A percentile compares a stretch with the other conserved stretches of the same genome.
Evolutionary conservation across 2,113 vertebrate genomes (phyloP).

Genomic region (Phalacrocorax aristotelis): DNA sequence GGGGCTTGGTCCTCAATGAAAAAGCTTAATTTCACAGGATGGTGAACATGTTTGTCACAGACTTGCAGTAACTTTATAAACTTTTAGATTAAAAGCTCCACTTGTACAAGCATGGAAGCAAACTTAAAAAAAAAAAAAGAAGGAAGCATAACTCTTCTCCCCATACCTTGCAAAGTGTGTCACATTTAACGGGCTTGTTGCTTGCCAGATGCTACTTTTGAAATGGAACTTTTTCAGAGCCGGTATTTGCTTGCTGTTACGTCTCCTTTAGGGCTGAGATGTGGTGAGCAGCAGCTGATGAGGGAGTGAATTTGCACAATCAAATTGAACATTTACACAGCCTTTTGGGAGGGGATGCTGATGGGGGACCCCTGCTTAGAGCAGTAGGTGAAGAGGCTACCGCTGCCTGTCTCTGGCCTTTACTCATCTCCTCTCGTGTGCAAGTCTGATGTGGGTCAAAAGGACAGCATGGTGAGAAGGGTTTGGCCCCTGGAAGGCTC

Average conservation of each 20-base stretch:
- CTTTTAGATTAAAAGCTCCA: not conserved
- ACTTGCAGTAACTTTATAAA: not conserved
- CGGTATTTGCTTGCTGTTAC: not conserved
- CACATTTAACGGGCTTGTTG: not conserved
- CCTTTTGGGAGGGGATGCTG: not conserved
- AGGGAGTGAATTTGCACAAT: slow-evolving; percentile 47
- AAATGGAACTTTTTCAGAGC: not conserved
- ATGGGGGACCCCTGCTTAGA: not conserved
- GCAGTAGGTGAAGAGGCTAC: not conserved
- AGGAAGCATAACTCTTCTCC: not conserved
- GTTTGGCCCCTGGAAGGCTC: not conserved
- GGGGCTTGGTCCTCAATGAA: not conserved
- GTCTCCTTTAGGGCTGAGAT: not conserved
- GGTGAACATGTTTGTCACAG: not conserved
- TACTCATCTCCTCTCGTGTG: not conserved
- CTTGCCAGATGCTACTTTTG: not conserved
- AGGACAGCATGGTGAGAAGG: not conserved
- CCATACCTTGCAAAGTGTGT: not conserved
- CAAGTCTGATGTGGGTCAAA: not conserved
- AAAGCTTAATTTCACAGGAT: not conserved
- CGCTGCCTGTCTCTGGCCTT: not conserved
- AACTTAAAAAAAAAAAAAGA: not conserved
- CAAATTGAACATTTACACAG: not conserved
- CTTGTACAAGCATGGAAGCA: not conserved
- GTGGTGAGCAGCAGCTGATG: not conserved